phyloP scores from a whole-genome alignment of 1,140 invertebrate species.

The Gyrodactylus salaris region DNA sequence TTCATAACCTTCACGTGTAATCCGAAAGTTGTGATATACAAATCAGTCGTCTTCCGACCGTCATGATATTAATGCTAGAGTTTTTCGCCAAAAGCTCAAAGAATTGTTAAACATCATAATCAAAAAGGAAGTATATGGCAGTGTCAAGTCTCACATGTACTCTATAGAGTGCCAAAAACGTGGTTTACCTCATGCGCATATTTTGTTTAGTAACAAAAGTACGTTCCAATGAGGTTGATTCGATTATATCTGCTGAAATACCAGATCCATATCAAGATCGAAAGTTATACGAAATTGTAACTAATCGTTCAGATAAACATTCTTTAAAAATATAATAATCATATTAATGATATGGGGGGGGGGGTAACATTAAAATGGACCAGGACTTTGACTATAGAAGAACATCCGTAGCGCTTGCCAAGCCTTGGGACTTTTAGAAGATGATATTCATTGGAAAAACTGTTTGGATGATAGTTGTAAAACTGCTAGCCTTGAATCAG shows the following conservation, averaged over 20 bases:
- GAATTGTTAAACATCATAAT: slow-evolving; percentile 19
- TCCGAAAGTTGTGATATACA: no score
- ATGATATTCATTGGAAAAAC: no score
- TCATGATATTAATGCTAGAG: slow-evolving; percentile 20
- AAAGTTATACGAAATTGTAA: slow-evolving; percentile 10
- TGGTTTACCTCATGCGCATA: slow-evolving; percentile 23
- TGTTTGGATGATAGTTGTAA: no score
- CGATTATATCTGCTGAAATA: slow-evolving; percentile 10
- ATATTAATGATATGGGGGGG: no score
- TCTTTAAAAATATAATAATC: no score
- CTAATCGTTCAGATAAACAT: no score
- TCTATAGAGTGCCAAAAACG: slow-evolving; percentile 25
- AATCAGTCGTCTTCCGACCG: slow-evolving; percentile 15
- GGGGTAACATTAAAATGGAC: no score
- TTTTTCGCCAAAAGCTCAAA: slow-evolving; percentile 23
- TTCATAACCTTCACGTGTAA: slow-evolving; percentile 21
- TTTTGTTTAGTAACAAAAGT: slow-evolving; percentile 17
- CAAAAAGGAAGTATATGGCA: slow-evolving; percentile 14
- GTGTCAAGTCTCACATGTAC: slow-evolving; percentile 15
- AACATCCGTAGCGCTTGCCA: no score
- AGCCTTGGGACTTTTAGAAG: no score
- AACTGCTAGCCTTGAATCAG: no score
- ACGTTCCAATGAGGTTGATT: slow-evolving; percentile 8
- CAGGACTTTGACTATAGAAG: no score
- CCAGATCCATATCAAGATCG: slow-evolving; percentile 6